Evolutionary conservation across 2,888 invertebrate genomes (phyloP).

Genomic region (Pseudococcus viburni): DNA sequence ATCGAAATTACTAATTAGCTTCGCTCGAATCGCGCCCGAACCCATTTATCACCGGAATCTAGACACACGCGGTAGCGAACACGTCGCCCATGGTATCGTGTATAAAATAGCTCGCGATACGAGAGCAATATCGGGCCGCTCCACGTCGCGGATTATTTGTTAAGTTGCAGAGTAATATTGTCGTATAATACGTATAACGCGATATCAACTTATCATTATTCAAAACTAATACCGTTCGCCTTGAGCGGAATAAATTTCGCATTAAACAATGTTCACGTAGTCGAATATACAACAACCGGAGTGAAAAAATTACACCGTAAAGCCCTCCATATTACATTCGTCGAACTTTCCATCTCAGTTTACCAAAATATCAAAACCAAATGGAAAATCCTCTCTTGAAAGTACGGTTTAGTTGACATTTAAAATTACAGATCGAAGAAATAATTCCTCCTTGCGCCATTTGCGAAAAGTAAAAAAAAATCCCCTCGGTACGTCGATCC

Average conservation of each 20-base stretch:
- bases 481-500: background rate
- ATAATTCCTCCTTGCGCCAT: background rate
- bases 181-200: conserved; percentile 22
- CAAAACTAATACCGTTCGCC: conserved; percentile 55
- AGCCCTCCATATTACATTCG: background rate
- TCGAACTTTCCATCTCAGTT: background rate
- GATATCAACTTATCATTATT: conserved; percentile 57
- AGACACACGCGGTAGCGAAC: background rate
- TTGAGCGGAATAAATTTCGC: conserved; percentile 40
- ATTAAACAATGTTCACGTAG: conserved; percentile 50
- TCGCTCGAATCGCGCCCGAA: conserved; percentile 46
- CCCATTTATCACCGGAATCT: conserved; percentile 40
- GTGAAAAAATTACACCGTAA: background rate
- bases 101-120: conserved; percentile 12
- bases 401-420: background rate
- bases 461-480: background rate
- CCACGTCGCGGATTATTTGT: conserved; percentile 41
- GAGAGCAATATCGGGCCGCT: conserved; percentile 1
- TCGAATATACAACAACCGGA: background rate
- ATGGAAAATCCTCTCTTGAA: background rate
- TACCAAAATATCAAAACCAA: background rate
- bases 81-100: conserved; percentile 27
- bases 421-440: background rate
- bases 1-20: conserved; percentile 41
- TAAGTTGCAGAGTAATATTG: conserved; percentile 34